Conservation (phyloP, 2,888 invertebrate species). For the Heliconius aoede region DNA sequence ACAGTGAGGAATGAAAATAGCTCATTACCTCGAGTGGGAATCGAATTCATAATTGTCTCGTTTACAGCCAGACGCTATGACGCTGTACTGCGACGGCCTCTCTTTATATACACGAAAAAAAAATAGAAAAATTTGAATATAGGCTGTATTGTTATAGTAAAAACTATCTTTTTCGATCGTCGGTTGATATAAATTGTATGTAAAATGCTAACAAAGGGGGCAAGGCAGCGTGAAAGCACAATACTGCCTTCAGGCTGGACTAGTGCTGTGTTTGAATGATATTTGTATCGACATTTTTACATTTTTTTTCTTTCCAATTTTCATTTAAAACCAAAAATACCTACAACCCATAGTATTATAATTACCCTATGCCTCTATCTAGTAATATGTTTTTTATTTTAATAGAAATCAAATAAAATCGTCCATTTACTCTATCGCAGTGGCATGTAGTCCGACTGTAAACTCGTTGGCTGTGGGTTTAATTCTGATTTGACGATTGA, state of each 20-base stretch:
- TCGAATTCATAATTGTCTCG: background rate
- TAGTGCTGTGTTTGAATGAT: background rate
- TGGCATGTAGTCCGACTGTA: background rate
- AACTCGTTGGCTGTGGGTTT: background rate
- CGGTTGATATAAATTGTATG: constrained; percentile 24
- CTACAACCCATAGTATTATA: too few species aligned
- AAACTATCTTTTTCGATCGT: constrained; percentile 21
- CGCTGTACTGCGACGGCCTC: background rate
- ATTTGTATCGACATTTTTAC: constrained; percentile 11
- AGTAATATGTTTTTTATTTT: too few species aligned
- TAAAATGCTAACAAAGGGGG: constrained; percentile 28
- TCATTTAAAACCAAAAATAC: background rate
- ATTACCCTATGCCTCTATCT: too few species aligned
- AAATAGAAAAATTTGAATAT: background rate
- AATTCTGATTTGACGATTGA: background rate
- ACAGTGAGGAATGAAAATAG: background rate
- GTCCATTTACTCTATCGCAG: too few species aligned
- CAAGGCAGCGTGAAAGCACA: constrained; percentile 25
- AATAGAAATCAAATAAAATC: too few species aligned
- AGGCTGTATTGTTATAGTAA: background rate
- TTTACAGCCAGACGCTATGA: background rate
- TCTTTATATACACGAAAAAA: background rate
- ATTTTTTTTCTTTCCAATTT: background rate
- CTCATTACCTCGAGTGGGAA: background rate
- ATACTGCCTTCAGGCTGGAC: constrained; percentile 22